Conservation (phyloP, 2,888 invertebrate species). For the Zeuzera pyrina region DNA sequence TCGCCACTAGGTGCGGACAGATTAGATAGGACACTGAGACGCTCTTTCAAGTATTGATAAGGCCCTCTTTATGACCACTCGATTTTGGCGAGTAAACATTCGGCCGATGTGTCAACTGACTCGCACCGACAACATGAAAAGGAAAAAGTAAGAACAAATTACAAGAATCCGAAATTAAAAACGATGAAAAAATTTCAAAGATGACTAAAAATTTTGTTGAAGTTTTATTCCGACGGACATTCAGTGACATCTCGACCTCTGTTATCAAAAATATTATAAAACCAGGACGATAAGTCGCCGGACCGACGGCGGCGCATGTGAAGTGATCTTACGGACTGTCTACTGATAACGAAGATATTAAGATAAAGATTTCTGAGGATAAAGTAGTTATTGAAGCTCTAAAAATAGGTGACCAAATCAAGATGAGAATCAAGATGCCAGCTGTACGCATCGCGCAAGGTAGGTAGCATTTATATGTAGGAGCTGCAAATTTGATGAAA, state of each 20-base stretch:
- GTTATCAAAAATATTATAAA: slow-evolving; percentile 55
- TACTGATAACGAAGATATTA: slow-evolving; percentile 41
- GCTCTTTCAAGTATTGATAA: slow-evolving; percentile 64
- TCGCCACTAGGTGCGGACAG: slow-evolving; percentile 57
- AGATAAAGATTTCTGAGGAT: slow-evolving; percentile 57
- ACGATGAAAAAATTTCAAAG: slow-evolving; percentile 44
- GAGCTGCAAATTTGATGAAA: no score
- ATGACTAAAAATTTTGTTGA: slow-evolving; percentile 43
- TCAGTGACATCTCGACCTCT: slow-evolving; percentile 47
- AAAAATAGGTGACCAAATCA: slow-evolving; percentile 77
- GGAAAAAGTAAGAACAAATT: slow-evolving; percentile 52
- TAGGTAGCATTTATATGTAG: no score
- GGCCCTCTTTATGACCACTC: slow-evolving; percentile 50
- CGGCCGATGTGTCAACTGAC: slow-evolving; percentile 34
- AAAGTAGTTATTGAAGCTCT: slow-evolving; percentile 59
- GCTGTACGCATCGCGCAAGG: slow-evolving; percentile 97
- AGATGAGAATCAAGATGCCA: slow-evolving; percentile 98
- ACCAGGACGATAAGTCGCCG: slow-evolving; percentile 58
- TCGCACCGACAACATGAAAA: slow-evolving; percentile 53
- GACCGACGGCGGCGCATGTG: slow-evolving; percentile 66
- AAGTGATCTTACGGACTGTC: slow-evolving; percentile 58
- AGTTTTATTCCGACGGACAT: slow-evolving; percentile 53
- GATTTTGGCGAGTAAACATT: slow-evolving; percentile 47
- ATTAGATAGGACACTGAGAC: slow-evolving; percentile 64
- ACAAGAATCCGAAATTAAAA: slow-evolving; percentile 19